These are phyloP conservation scores for Abramis brama DNA, from an alignment of 2,113 vertebrate genomes.

Conservation along the genomic window DNA sequence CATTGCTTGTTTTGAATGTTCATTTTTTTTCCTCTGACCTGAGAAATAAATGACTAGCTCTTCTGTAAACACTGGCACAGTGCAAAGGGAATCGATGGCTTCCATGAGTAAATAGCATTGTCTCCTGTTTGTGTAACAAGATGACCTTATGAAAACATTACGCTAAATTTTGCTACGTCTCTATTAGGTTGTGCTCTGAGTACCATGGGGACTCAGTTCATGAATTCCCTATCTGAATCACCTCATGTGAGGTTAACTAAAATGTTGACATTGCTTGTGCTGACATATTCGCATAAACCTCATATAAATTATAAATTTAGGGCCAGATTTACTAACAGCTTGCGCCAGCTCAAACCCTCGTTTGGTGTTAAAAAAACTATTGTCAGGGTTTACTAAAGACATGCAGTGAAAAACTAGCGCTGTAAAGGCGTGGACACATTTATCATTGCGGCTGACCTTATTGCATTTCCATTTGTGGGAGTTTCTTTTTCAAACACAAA, in stretches of 20 bases:
- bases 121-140: slow-evolving; percentile 44
- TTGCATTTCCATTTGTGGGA: too few relatives aligned
- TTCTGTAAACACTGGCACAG: slow-evolving; percentile 44
- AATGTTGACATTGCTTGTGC: slow-evolving; percentile 1
- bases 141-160: slow-evolving; percentile 49
- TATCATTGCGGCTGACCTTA: too few relatives aligned
- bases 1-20: slow-evolving; percentile 19
- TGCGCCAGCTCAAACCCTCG: too few relatives aligned
- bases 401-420: too few relatives aligned
- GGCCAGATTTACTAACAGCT: too few relatives aligned
- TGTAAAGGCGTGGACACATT: too few relatives aligned
- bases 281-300: background rate
- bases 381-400: too few relatives aligned
- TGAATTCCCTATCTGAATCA: slow-evolving; percentile 16
- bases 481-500: too few relatives aligned
- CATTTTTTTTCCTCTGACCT: slow-evolving; percentile 32
- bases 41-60: slow-evolving; percentile 47
- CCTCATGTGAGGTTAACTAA: background rate
- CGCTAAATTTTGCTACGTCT: slow-evolving; percentile 37
- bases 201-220: slow-evolving; percentile 10
- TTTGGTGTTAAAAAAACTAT: too few relatives aligned
- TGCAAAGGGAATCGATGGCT: slow-evolving; percentile 43
- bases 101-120: slow-evolving; percentile 41
- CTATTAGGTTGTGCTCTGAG: slow-evolving; percentile 40
- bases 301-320: background rate